phyloP scores from a whole-genome alignment of 2,888 invertebrate species.

The Melipona beecheii region DNA sequence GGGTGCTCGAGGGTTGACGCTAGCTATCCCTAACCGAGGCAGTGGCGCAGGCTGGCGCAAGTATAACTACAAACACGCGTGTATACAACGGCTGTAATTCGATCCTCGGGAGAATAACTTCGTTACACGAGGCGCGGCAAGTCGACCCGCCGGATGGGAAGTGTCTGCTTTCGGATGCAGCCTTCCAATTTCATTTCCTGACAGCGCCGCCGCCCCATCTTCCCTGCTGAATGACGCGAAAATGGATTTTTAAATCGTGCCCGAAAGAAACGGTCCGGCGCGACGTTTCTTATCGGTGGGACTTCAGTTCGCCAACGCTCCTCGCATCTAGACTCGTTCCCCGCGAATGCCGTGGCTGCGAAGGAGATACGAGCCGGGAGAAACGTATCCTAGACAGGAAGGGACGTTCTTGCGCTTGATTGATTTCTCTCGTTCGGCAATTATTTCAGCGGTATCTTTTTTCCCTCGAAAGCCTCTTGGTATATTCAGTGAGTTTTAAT shows the following conservation, averaged over 20 bases:
- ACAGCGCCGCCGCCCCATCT: constrained; percentile 40
- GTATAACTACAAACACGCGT: constrained; percentile 54
- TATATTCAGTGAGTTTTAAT: too few relatives aligned
- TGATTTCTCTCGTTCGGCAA: too few relatives aligned
- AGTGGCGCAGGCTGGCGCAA: constrained; percentile 17
- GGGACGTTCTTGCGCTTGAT: too few relatives aligned
- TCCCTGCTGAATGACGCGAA: constrained; percentile 52
- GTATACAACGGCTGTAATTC: constrained; percentile 70
- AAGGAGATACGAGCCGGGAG: not conserved
- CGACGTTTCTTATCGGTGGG: constrained; percentile 48
- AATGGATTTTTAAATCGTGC: constrained; percentile 70
- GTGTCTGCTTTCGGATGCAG: constrained; percentile 61
- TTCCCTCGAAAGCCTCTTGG: too few relatives aligned
- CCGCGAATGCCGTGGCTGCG: not conserved
- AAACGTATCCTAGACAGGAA: not conserved
- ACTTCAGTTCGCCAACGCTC: constrained; percentile 9
- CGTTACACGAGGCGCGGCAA: constrained; percentile 76
- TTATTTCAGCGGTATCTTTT: too few relatives aligned
- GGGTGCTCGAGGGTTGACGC: not conserved
- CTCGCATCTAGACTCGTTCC: constrained; percentile 15
- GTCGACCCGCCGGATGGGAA: constrained; percentile 67
- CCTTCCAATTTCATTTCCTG: constrained; percentile 60
- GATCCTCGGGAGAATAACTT: constrained; percentile 75
- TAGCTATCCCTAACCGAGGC: not conserved
- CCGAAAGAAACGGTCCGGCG: constrained; percentile 45